Base-by-base conservation (phyloP, 1,140 invertebrate genomes). In the Capitella teleta region DNA sequence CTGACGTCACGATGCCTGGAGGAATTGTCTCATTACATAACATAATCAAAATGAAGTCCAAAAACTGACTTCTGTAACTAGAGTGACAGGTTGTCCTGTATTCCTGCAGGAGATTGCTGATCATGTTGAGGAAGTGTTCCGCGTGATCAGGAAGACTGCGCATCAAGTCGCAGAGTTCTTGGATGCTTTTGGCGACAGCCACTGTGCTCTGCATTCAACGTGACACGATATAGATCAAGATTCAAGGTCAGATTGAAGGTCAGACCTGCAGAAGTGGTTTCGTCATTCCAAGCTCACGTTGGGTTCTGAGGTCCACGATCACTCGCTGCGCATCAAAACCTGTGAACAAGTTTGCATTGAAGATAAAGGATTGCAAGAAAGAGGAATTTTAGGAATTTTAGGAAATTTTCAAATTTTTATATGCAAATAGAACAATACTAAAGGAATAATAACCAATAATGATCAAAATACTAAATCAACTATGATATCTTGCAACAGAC, bases 21-120 rank as follows among this genome's bases (percentile, higher is more conserved):
- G 55, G 8, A 32, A 32, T 32, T 32, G 30, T 10, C 30, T 10
- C 30, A 10, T 10, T n/a, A 41, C 1, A 86, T 83, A 51, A 86
- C 84, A 47, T 62, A 66, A 63, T 44, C 14, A 56, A 56, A 34
- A 10, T 19, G n/a, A 18, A 41, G 41, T 19, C 3, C 14, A 24
- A 5, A 21, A 24, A 21, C 41, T 19, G 21, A 67, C 80, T 79
- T 45, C 77, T 74, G 67, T 87, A 88, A 5, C 83, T 82, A 3
- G 77, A 75, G 57, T 82, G 77, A 62, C 85, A 87, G 8, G 81
- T 83, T 58, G 87, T 84, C 14, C 79, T 76, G 70, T 87, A 88
- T 48, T 80, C 79, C 58, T 79, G 78, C 36, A 89, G 68, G 38
- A 81, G 74, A 55, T 79, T 81, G 57, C 80, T 78, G 24, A 83